Evolutionary conservation across 23 tunicate species (phyloP).

Genomic region (Clavelina lepadiformis): DNA sequence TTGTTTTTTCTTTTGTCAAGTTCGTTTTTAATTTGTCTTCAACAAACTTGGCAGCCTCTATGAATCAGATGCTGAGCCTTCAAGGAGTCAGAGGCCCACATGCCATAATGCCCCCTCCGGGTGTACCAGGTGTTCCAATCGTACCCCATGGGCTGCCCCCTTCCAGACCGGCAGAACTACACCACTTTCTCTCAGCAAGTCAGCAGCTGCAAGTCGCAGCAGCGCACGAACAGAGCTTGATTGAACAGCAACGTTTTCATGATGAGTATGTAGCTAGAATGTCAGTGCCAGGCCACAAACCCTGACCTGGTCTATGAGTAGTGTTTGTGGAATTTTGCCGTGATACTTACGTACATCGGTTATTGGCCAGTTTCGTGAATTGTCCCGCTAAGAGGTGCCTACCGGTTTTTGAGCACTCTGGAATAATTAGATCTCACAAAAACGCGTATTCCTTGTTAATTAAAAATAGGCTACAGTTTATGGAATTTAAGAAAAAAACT

Average conservation of each 20-base stretch:
- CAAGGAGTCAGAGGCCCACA: constrained; percentile 44
- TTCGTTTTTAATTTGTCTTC: neutral
- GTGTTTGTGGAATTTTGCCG: too few relatives aligned
- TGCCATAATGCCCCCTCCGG: constrained; percentile 22
- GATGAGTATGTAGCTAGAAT: too few relatives aligned
- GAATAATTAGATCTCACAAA: too few relatives aligned
- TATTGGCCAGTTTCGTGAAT: too few relatives aligned
- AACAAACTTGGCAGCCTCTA: constrained; percentile 22
- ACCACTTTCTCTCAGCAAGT: constrained; percentile 25
- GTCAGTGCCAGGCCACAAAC: too few relatives aligned
- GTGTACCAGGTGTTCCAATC: constrained; percentile 36
- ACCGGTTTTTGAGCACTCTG: too few relatives aligned
- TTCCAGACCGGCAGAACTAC: constrained; percentile 11
- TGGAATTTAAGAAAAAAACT: too few relatives aligned
- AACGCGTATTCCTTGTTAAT: too few relatives aligned
- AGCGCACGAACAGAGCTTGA: constrained; percentile 51
- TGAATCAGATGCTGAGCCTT: constrained; percentile 47
- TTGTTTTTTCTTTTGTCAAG: neutral
- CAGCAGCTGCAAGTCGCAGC: constrained; percentile 81
- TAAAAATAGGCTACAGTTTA: too few relatives aligned
- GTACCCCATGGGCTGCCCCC: constrained; percentile 21
- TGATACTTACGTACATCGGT: too few relatives aligned
- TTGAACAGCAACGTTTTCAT: constrained; percentile 36
- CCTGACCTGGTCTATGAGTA: too few relatives aligned
- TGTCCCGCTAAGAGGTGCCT: too few relatives aligned